Evolutionary conservation across 1,140 invertebrate genomes (phyloP).

Genomic region (Sesamia nonagrioides): DNA sequence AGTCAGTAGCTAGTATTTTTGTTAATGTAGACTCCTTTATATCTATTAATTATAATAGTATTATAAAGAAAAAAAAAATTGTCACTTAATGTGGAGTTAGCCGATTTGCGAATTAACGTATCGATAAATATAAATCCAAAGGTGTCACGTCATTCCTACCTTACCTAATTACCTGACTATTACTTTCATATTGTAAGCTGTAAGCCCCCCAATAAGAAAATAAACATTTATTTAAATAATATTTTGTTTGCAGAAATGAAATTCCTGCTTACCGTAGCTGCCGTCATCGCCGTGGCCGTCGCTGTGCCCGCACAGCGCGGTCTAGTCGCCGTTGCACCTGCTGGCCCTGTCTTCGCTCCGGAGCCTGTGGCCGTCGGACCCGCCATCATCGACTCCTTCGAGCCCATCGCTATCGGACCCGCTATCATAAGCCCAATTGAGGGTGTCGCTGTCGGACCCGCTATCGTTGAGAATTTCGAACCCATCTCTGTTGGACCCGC

Average conservation of each 20-base stretch:
- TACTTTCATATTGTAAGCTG: too few relatives aligned
- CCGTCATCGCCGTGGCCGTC: constrained; percentile 65
- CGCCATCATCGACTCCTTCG: constrained; percentile 48
- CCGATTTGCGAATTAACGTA: too few relatives aligned
- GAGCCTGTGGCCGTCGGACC: constrained; percentile 51
- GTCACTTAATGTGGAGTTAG: too few relatives aligned
- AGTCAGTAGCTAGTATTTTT: too few relatives aligned
- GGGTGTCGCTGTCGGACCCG: constrained; percentile 54
- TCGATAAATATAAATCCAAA: too few relatives aligned
- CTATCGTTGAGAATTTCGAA: constrained; percentile 37
- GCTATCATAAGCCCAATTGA: constrained; percentile 33
- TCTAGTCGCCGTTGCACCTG: constrained; percentile 44
- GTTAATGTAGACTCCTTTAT: too few relatives aligned
- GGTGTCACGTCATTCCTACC: too few relatives aligned
- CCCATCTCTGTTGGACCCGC: constrained; percentile 43
- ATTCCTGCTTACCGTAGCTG: constrained; percentile 57
- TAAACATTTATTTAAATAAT: background rate
- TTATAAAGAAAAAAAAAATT: too few relatives aligned
- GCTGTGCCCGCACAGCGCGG: constrained; percentile 53
- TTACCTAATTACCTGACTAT: too few relatives aligned
- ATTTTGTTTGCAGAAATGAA: constrained; percentile 58
- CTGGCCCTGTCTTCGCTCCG: constrained; percentile 48
- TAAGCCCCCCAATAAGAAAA: too few relatives aligned
- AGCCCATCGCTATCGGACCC: constrained; percentile 52
- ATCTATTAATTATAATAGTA: too few relatives aligned